Base-by-base conservation (phyloP, 2,888 invertebrate genomes). In the Aricia artaxerxes region DNA sequence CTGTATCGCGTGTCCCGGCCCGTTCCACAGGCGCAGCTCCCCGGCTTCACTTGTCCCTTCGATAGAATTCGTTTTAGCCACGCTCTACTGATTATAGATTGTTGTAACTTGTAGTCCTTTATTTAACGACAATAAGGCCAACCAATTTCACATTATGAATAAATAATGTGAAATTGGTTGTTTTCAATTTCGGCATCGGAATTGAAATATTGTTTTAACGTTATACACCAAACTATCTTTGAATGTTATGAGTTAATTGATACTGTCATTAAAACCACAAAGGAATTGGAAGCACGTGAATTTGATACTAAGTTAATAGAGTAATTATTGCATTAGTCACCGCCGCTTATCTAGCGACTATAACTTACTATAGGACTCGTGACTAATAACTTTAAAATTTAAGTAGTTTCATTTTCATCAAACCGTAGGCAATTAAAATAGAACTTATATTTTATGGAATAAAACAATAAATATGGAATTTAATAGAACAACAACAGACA, bases 51-150 rank as follows among this genome's bases (percentile, higher is more conserved):
- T 89, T 90, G 92, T 91, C 88, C 87, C 89, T 90, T 89, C 90
- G 91, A 91, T 91, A 92, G 89, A 90, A 89, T 92, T 90, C 88
- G 87, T 88, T 88, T 87, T 87, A 86, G 85, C 81, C 84, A 89
- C 86, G 88, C 89, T 85, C 90, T 89, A 90, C 86, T 87, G 89
- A 88, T 87, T 89, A 86, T 72, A 81, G 84, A 88, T 86, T 86
- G 86, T 85, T 84, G 86, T 40, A 40, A 84, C 82, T 87, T 83
- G 80, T 81, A 78, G 80, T 76, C 81, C 80, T 80, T 82, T 82
- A 81, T 80, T 81, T 78, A 35, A 76, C 76, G 53, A 76, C 76
- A 76, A 38, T 57, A 57, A 76, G 76, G 6, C 6, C 35, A 13
- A 57, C 16, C 35, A 31, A 76, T 35, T 76, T 57, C 35, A 24